phyloP scores from a whole-genome alignment of 2,113 vertebrate genomes.

The Eurypyga helias region DNA sequence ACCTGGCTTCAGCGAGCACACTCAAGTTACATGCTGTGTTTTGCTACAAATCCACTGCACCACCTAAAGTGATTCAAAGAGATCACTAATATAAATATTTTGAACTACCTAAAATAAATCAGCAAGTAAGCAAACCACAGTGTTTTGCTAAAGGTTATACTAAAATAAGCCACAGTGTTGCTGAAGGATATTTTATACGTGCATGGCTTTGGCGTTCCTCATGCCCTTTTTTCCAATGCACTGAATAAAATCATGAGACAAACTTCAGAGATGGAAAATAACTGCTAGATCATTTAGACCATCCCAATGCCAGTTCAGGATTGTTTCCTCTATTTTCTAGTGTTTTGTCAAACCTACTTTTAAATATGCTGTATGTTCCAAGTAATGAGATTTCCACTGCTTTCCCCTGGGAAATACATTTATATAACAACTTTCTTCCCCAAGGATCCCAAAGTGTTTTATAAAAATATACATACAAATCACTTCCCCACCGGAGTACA shows the following conservation, averaged over 20 bases:
- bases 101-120: constrained; percentile 65
- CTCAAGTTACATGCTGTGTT: constrained; percentile 74
- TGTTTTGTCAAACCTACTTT: constrained; percentile 67
- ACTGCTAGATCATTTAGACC: constrained; percentile 61
- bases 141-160: constrained; percentile 67
- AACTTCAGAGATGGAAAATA: constrained; percentile 52
- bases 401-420: constrained; percentile 72
- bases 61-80: constrained; percentile 71
- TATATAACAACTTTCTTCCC: constrained; percentile 71
- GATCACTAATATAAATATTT: constrained; percentile 75
- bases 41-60: constrained; percentile 74
- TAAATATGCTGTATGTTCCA: constrained; percentile 66
- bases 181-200: constrained; percentile 44
- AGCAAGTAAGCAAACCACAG: constrained; percentile 66
- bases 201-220: constrained; percentile 25
- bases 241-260: constrained; percentile 55
- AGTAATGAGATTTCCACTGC: constrained; percentile 71
- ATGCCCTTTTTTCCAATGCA: constrained; percentile 31
- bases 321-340: constrained; percentile 65
- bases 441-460: constrained; percentile 67
- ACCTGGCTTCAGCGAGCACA: constrained; percentile 70
- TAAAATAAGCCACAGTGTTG: constrained; percentile 50
- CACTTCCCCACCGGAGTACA: constrained; percentile 62
- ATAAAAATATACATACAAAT: constrained; percentile 73
- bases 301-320: constrained; percentile 45